phyloP scores from a whole-genome alignment of 2,113 vertebrate species.

The Hystrix cristata region DNA sequence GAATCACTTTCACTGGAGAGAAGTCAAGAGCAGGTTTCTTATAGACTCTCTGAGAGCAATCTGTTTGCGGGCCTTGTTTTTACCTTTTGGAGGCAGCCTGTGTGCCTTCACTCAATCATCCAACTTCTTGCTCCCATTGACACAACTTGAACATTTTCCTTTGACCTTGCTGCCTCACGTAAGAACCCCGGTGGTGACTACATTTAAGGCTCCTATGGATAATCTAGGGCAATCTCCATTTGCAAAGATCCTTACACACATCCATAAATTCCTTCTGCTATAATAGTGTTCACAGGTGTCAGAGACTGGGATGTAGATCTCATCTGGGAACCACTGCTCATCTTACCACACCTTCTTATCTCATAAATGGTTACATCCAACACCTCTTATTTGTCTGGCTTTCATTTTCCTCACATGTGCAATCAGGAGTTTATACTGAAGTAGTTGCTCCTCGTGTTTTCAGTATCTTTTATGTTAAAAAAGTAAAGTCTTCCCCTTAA shows the following conservation, averaged over 20 bases:
- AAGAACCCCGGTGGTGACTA: neutral
- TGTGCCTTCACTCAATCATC: neutral
- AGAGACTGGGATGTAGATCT: neutral
- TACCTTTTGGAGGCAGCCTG: neutral
- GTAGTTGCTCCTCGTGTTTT: neutral
- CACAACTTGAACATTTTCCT: neutral
- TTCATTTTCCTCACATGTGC: neutral
- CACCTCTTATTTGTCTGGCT: neutral
- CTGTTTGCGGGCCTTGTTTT: neutral
- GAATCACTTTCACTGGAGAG: neutral
- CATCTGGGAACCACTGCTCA: neutral
- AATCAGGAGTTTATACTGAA: neutral
- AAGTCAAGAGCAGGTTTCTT: neutral
- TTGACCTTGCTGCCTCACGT: neutral
- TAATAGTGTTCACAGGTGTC: neutral
- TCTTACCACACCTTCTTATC: neutral
- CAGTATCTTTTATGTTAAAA: slow-evolving; percentile 13
- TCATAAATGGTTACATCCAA: neutral
- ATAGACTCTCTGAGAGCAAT: neutral
- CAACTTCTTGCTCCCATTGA: neutral
- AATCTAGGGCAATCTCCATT: neutral
- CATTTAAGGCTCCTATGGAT: neutral
- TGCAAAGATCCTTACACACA: neutral
- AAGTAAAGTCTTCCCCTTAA: neutral
- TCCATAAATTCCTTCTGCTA: neutral